Evolutionary conservation across 2,113 vertebrate genomes (phyloP), one percentile per base, ranked within the genome.

Genomic region (Lamprologus tigripictilis): DNA sequence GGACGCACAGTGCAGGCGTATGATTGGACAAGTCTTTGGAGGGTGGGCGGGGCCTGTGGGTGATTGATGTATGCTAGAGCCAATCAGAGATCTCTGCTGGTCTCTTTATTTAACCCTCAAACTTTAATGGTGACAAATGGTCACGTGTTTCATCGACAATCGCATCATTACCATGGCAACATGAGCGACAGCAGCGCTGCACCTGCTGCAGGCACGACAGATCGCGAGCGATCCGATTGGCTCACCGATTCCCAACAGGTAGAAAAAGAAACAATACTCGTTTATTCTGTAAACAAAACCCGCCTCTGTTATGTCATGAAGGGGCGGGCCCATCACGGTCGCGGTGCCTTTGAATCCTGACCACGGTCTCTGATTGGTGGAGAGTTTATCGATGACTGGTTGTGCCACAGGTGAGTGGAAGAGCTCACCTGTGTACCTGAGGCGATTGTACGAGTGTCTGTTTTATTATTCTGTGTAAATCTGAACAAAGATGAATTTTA

Each of bases 401-500:
- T 45, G 6, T 40, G 19, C 6, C 16, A 31, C 71, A 78, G 71
- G 42, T 78, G 71, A 78, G 71, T 57, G 14, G 42, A 49, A 33
- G 31, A 78, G 28, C 21, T 12, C 19, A 76, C 49, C 37, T 23
- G 37, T 26, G 57, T 33, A 11, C 40, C 68, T 17, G 61, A 66
- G 33, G 4, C 1, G 61, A 37, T 37, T 66, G 33, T 66, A 66
- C 33, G 10, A 21, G 61, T 37, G 4, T 66, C 0, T 66, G 61
- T 66, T 66, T 37, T 21, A 66, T 66, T n/a, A 66, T 37, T 37
- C n/a, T 13, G 33, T 37, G 61, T 66, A 66, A 66, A 37, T 81
- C 68, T 85, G 63, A 87, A 86, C 58, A 68, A 31, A 73, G 23
- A 42, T 19, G 26, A 17, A 80, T 89, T 86, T 82, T 88, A 81